phyloP scores from a whole-genome alignment of 2,113 vertebrate species.

The Nicator chloris region DNA sequence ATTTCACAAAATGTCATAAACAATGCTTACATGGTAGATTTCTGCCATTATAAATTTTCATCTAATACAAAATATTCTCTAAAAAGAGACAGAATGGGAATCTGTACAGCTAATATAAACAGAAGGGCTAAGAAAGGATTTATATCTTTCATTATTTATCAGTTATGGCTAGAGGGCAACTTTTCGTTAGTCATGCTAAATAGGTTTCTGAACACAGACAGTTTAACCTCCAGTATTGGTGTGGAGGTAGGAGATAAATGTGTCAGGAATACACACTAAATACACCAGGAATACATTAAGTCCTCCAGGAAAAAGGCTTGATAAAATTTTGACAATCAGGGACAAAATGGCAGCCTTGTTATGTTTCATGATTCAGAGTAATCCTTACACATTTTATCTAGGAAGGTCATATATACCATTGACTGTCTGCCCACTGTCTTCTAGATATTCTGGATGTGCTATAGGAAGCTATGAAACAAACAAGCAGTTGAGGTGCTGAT shows the following conservation, averaged over 20 bases:
- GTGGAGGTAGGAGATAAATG: background rate
- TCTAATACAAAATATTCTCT: background rate
- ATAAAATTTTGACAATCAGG: background rate
- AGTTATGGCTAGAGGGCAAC: background rate
- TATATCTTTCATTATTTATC: background rate
- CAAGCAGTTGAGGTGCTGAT: background rate
- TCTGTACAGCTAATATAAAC: background rate
- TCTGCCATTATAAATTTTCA: background rate
- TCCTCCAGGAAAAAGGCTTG: background rate
- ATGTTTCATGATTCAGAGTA: background rate
- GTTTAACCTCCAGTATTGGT: background rate
- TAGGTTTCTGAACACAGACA: background rate
- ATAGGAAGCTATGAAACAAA: background rate
- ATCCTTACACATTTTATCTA: background rate
- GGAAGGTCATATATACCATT: background rate
- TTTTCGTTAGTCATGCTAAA: background rate
- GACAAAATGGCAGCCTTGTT: background rate
- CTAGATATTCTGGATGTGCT: background rate
- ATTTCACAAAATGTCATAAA: background rate
- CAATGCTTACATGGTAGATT: background rate
- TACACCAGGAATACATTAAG: background rate
- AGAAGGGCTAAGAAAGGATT: background rate
- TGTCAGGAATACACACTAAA: background rate
- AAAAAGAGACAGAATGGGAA: background rate
- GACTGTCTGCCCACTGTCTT: background rate